Percentiles rank a stretch among this genome's conserved stretches.
phyloP scores from a whole-genome alignment of 1,140 invertebrate genomes.

The Drosophila cardini region DNA sequence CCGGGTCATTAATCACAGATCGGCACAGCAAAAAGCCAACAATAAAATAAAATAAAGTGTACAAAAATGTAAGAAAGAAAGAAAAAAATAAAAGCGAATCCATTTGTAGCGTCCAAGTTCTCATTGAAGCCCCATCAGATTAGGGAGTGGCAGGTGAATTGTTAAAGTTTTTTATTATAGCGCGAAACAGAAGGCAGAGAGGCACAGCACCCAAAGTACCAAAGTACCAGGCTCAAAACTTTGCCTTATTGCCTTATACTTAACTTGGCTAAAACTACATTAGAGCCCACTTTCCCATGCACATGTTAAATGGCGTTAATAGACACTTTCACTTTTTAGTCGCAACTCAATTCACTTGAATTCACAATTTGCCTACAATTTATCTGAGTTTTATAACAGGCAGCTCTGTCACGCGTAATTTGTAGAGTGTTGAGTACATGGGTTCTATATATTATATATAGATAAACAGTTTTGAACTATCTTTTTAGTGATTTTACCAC shows the following conservation, averaged over 20 bases:
- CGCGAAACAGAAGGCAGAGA: slow-evolving; percentile 5
- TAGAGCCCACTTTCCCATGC: slow-evolving; percentile 2
- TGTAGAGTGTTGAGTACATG: too few relatives aligned
- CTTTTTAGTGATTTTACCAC: too few relatives aligned
- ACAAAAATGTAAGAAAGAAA: too few relatives aligned
- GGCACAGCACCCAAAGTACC: background rate
- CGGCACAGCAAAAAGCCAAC: slow-evolving; percentile 59
- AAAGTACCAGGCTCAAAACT: background rate
- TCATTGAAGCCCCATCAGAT: slow-evolving; percentile 20
- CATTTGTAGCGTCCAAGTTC: slow-evolving; percentile 59
- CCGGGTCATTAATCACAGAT: slow-evolving; percentile 78
- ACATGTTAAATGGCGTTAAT: slow-evolving; percentile 10
- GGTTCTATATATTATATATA: too few relatives aligned
- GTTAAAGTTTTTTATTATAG: slow-evolving; percentile 69
- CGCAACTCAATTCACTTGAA: background rate
- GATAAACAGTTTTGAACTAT: too few relatives aligned
- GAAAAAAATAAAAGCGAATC: slow-evolving; percentile 46
- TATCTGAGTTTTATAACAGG: background rate
- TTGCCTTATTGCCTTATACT: background rate
- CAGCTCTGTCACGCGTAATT: too few relatives aligned
- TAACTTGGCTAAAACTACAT: slow-evolving; percentile 14
- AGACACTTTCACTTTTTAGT: background rate
- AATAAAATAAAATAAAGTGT: background rate
- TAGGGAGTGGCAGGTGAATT: slow-evolving; percentile 41
- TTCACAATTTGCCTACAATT: slow-evolving; percentile 2